Evolutionary conservation across 2,888 invertebrate genomes (phyloP), one percentile per base, ranked within the genome.

Genomic region (Molanna angustata): DNA sequence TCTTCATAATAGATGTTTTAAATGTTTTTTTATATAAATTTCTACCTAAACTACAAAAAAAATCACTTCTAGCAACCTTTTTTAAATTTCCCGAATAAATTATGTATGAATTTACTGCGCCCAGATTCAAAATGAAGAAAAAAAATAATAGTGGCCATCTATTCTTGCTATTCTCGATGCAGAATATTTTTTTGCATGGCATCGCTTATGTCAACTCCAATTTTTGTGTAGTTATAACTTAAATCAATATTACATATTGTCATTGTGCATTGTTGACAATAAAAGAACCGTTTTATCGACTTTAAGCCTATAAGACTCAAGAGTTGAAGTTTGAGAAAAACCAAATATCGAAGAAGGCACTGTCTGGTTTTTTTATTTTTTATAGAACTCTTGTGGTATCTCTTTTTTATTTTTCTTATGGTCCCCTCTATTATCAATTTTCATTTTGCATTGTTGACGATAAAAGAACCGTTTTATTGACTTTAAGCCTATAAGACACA

Each of bases 121-220:
- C 48, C 11, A 52, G 39, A 52, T 52, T 37, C 11, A 52, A 16
- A 16, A 52, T 21, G 18, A 35, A 33, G 32, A 52, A 49, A 14
- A 52, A 52, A 2, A 52, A 32, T 7, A 32, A 13, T 3, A 52
- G 13, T 27, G 52, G 48, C 52, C 52, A 52, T 9, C 52, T 37
- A n/a, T n/a, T 31, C 33, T 49, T 18, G 48, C 45, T 17, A 37
- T 27, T 21, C 52, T 42, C 2, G 35, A 39, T 14, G 33, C 49
- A 31, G 40, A 27, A 39, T 52, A 52, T 18, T 49, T 33, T n/a
- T 20, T 1, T 21, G 35, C 52, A 52, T 49, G 7, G 50, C 17
- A 40, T 52, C 52, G 11, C 40, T 45, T 17, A 39, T 18, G n/a
- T 39, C 39, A 16, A 39, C 39, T 4, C 39, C 39, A 17, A 18